Base-by-base conservation (phyloP, 2,888 invertebrate genomes). In the Aphodius sticticus region DNA sequence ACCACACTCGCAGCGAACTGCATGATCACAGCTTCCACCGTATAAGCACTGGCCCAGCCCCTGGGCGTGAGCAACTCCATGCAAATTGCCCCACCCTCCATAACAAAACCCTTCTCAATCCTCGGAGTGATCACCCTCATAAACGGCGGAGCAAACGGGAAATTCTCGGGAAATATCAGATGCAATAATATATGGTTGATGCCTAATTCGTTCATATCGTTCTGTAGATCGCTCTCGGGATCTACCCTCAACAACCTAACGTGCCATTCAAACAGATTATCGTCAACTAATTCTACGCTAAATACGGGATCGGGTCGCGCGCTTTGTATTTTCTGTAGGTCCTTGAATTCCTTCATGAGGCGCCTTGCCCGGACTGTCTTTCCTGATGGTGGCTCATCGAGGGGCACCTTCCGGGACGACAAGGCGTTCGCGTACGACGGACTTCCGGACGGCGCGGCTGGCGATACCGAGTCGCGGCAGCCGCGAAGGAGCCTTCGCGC, bases 11-110 rank as follows among this genome's bases (percentile, higher is more conserved):
- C 96, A 1, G 96, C 95, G 88, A 96, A 96, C 90, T 96, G 96
- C 93, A 96, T 96, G 85, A 96, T 93, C 76, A 96, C 94, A 14
- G 96, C 96, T 88, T 96, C 96, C 16, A 96, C 94, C 0, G 96
- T 96, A 87, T 96, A 96, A 77, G 96, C 96, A 83, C 95, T 95
- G 79, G 96, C 96, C 96, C 96, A 96, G 83, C 96, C 96, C 77
- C 95, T 91, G 0, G 96, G 96, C 16, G 96, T 96, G 79, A 96
- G 90, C 81, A 96, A 90, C 88, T 96, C 96, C 96, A 96, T 96
- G 87, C 96, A 96, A 86, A 96, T 96, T 72, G 96, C 96, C 69
- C 96, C 96, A 79, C 96, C 96, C 90, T 96, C 96, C 96, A 96
- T 96, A 35, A 96, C 96, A 87, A 96, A 96, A 69, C 96, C 96